A percentile compares a stretch with the other conserved stretches of the same genome.
These are phyloP conservation scores for Drosophila nr. fundita DNA, from an alignment of 2,888 invertebrate species.

Conservation along the genomic window DNA sequence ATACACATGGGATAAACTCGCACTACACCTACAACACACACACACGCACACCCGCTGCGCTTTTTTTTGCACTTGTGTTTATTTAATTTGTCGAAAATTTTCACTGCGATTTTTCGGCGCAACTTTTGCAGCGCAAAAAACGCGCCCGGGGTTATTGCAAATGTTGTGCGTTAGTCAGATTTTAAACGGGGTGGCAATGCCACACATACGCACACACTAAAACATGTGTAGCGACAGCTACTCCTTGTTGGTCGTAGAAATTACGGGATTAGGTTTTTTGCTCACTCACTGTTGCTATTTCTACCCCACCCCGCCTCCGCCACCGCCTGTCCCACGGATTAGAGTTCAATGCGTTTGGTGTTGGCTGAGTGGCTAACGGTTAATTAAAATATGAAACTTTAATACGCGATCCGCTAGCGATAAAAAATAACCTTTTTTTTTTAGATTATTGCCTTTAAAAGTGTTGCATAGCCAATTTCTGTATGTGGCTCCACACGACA, in stretches of 20 bases:
- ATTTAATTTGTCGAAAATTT: conserved; percentile 80
- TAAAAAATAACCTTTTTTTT: conserved; percentile 29
- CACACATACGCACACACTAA: conserved; percentile 17
- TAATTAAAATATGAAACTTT: conserved; percentile 78
- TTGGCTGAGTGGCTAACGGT: conserved; percentile 36
- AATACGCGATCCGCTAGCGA: conserved; percentile 43
- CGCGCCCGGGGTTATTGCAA: conserved; percentile 71
- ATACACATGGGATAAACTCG: conserved; percentile 40
- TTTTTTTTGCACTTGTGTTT: conserved; percentile 62
- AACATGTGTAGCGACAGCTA: conserved; percentile 9
- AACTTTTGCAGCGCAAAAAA: conserved; percentile 59
- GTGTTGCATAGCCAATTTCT: conserved; percentile 57
- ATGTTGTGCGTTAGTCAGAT: conserved; percentile 79
- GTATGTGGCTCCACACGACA: conserved; percentile 27
- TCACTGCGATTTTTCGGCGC: conserved; percentile 64
- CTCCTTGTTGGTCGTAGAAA: conserved; percentile 74
- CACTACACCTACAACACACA: neutral
- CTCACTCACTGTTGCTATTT: conserved; percentile 19
- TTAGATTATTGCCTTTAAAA: conserved; percentile 52
- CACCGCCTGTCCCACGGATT: conserved; percentile 47
- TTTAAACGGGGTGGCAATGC: conserved; percentile 59
- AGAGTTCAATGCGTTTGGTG: conserved; percentile 64
- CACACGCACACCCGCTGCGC: neutral
- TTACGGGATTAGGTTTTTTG: conserved; percentile 80
- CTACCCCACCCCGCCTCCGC: neutral